A percentile compares a stretch with the other conserved stretches of the same genome.
Evolutionary conservation across 37 sponge, comb jelly and placozoan species (phyloP).

Genomic region (Corticium candelabrum): DNA sequence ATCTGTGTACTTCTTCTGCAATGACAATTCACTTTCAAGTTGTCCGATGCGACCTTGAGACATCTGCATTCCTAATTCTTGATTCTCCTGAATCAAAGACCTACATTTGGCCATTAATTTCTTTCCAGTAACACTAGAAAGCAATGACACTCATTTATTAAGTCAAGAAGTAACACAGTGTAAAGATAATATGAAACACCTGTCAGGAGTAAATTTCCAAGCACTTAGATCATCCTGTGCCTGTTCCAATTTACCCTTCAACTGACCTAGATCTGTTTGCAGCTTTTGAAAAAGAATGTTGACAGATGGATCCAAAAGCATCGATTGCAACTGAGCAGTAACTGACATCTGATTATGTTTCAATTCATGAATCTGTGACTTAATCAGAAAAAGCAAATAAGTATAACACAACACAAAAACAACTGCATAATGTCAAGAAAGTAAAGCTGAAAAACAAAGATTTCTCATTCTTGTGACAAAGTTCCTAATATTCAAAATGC

Average conservation of each 20-base stretch:
- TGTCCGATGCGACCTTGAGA: constrained; percentile 86
- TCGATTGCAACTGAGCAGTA: constrained; percentile 53
- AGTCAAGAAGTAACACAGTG: too few relatives aligned
- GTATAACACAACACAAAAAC: background rate
- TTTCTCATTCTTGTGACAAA: too few relatives aligned
- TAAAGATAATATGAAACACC: too few relatives aligned
- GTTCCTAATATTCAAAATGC: too few relatives aligned
- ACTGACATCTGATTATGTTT: constrained; percentile 66
- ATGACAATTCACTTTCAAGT: constrained; percentile 82
- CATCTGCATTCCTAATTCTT: constrained; percentile 89
- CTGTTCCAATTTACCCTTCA: constrained; percentile 74
- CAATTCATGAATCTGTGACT: constrained; percentile 85
- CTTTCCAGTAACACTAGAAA: constrained; percentile 75
- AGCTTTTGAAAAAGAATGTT: constrained; percentile 79
- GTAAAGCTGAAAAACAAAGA: too few relatives aligned
- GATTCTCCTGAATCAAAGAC: constrained; percentile 75
- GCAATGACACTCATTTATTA: too few relatives aligned
- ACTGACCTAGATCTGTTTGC: constrained; percentile 63
- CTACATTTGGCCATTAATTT: constrained; percentile 90
- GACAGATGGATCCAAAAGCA: constrained; percentile 80
- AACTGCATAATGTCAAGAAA: background rate
- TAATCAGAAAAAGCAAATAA: background rate
- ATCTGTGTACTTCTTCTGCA: constrained; percentile 72
- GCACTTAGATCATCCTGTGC: constrained; percentile 94
- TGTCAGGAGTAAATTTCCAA: constrained; percentile 96